Evolutionary conservation across 1,140 invertebrate species (phyloP).

Genomic region (Heliconius nattereri): DNA sequence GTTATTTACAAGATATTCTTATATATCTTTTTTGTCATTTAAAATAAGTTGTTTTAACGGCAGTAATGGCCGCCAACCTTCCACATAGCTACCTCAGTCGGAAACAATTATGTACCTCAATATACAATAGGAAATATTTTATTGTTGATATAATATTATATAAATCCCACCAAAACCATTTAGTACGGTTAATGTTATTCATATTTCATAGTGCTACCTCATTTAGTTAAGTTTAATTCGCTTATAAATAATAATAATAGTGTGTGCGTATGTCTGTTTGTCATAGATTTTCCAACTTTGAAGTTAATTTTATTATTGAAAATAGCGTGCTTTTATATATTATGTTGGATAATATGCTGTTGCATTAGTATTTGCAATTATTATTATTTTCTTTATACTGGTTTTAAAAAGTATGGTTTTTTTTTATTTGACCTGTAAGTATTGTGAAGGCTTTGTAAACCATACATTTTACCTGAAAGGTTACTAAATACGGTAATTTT

Average conservation of each 20-base stretch:
- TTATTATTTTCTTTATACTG: too few species aligned
- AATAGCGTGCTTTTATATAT: too few species aligned
- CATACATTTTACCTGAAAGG: too few species aligned
- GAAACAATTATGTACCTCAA: conserved; percentile 73
- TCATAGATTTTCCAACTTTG: conserved; percentile 18
- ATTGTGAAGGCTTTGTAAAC: too few species aligned
- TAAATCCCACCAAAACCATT: conserved; percentile 79
- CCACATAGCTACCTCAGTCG: conserved; percentile 68
- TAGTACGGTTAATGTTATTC: conserved; percentile 66
- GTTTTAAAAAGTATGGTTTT: too few species aligned
- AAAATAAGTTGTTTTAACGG: too few species aligned
- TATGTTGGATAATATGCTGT: too few species aligned
- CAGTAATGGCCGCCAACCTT: conserved; percentile 18
- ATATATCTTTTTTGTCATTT: background rate
- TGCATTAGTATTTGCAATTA: too few species aligned
- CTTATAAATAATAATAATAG: conserved; percentile 33
- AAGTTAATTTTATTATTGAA: too few species aligned
- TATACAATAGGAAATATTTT: conserved; percentile 73
- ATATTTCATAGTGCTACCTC: conserved; percentile 77
- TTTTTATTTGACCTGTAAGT: too few species aligned
- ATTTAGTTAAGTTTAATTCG: conserved; percentile 68
- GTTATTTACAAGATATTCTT: conserved; percentile 8
- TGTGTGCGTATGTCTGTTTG: conserved; percentile 15
- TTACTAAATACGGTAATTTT: too few species aligned
- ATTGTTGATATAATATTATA: conserved; percentile 66